Evolutionary conservation across 1,140 invertebrate species (phyloP).

Genomic region (Magallana gigas): DNA sequence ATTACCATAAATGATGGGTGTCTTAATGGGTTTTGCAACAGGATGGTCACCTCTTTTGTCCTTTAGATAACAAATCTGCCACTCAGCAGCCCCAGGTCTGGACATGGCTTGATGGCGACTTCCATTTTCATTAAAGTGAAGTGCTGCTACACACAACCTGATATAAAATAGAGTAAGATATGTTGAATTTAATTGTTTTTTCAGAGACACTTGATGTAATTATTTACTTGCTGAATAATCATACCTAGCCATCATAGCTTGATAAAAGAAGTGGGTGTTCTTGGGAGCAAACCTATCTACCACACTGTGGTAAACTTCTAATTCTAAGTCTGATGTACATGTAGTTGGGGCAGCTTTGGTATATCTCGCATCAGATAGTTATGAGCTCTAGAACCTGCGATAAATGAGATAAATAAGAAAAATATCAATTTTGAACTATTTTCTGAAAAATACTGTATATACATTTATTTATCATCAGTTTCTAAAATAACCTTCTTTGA

Average conservation of each 20-base stretch:
- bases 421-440: no score
- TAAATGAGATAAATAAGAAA: no score
- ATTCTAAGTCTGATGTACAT: constrained; percentile 44
- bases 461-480: background rate
- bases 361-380: constrained; percentile 41
- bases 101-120: constrained; percentile 38
- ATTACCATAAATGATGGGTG: constrained; percentile 20
- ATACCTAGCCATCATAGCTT: constrained; percentile 42
- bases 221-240: background rate
- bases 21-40: background rate
- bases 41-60: constrained; percentile 28
- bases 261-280: constrained; percentile 43
- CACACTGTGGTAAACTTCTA: constrained; percentile 49
- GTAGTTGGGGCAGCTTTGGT: constrained; percentile 38
- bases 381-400: no score
- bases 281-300: constrained; percentile 52
- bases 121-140: constrained; percentile 56
- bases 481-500: background rate
- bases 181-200: background rate
- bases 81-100: constrained; percentile 15
- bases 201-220: background rate
- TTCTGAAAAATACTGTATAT: no score
- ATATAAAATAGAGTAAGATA: background rate
- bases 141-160: constrained; percentile 47
- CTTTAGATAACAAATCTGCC: constrained; percentile 42